Evolutionary conservation across 2,113 vertebrate genomes (phyloP).

Genomic region (Phalacrocorax brasilianus): DNA sequence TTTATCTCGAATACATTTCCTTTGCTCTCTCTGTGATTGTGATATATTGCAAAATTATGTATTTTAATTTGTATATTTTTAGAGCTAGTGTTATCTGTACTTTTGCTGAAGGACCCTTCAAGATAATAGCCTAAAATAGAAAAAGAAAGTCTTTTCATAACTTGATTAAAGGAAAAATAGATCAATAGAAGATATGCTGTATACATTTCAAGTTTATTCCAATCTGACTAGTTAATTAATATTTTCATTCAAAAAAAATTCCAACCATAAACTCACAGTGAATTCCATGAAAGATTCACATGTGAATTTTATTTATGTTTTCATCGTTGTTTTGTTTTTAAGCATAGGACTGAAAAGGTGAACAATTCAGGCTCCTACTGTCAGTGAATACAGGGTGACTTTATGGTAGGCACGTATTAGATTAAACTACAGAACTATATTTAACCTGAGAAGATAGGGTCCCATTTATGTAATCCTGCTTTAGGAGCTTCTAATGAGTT

Average conservation of each 20-base stretch:
- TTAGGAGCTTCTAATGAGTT: conserved; percentile 44
- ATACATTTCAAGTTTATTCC: neutral
- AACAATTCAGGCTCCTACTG: neutral
- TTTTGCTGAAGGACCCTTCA: neutral
- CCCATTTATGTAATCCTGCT: conserved; percentile 37
- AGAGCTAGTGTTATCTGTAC: neutral
- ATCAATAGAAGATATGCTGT: neutral
- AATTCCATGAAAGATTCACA: neutral
- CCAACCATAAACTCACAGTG: neutral
- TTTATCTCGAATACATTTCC: neutral
- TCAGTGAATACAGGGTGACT: neutral
- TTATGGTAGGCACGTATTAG: neutral
- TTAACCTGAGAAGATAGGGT: conserved; percentile 38
- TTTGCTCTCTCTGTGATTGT: neutral
- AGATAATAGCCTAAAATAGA: neutral
- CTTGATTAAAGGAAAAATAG: neutral
- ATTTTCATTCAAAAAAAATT: neutral
- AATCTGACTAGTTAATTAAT: neutral
- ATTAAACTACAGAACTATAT: conserved; percentile 33
- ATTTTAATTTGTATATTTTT: neutral
- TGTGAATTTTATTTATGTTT: neutral
- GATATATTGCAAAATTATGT: neutral
- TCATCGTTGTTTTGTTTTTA: neutral
- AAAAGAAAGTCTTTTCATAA: neutral
- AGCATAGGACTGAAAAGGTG: neutral